Percentiles rank a stretch among this genome's conserved stretches.
Conservation (phyloP, 2,797 vertebrate genomes). For the Dendrocincla fuliginosa region DNA sequence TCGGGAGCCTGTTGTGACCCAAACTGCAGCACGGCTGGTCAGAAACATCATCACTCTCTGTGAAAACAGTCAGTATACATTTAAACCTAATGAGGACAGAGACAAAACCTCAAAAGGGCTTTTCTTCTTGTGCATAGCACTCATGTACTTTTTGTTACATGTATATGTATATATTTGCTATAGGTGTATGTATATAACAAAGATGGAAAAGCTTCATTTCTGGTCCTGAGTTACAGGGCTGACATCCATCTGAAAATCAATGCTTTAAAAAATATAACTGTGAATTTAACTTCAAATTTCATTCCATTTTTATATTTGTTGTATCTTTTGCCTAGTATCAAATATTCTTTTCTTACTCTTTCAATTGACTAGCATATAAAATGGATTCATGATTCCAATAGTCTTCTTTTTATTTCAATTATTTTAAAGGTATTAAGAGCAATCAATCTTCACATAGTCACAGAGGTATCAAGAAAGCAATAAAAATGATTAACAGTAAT, state of each 20-base stretch:
- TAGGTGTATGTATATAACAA: background rate
- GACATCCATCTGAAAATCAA: background rate
- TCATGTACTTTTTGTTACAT: background rate
- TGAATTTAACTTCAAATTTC: background rate
- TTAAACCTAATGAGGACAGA: background rate
- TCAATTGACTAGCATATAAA: background rate
- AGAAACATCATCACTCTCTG: background rate
- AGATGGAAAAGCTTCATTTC: background rate
- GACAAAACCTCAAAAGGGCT: background rate
- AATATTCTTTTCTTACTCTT: background rate
- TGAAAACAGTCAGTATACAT: background rate
- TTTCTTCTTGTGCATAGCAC: background rate
- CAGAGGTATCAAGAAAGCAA: background rate
- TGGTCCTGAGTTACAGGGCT: background rate
- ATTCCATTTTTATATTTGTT: background rate
- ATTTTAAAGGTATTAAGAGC: background rate
- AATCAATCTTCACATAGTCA: background rate
- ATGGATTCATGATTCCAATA: background rate
- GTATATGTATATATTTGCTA: too few relatives aligned
- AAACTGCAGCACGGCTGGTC: background rate
- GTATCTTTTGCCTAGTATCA: background rate
- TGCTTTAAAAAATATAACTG: background rate
- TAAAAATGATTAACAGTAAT: conserved; percentile 13
- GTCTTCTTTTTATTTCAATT: background rate
- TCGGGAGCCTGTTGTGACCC: background rate